Evolutionary conservation across 2,888 invertebrate species (phyloP).

Genomic region (Metalampra italica): DNA sequence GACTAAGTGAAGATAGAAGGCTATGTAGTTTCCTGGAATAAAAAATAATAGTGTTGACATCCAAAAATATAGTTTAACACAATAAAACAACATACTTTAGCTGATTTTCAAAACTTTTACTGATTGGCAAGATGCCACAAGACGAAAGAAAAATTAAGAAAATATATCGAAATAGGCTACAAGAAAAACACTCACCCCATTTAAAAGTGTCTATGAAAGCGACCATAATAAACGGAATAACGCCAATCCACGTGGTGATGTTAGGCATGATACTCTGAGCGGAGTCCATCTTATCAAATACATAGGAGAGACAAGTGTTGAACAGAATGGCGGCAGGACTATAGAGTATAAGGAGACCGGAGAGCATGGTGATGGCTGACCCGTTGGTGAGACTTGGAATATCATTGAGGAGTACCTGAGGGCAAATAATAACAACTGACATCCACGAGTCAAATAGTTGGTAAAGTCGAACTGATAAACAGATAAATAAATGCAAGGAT

Average conservation of each 20-base stretch:
- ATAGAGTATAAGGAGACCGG: conserved; percentile 82
- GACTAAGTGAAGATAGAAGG: conserved; percentile 83
- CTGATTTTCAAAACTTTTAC: too few relatives aligned
- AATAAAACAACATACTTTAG: too few relatives aligned
- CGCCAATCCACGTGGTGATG: conserved; percentile 85
- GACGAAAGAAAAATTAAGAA: too few relatives aligned
- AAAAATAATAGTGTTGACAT: neutral
- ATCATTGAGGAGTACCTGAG: conserved; percentile 82
- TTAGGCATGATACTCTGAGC: conserved; percentile 89
- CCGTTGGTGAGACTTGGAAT: conserved; percentile 84
- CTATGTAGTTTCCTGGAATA: conserved; percentile 81
- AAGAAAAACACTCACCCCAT: conserved; percentile 75
- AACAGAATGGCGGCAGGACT: conserved; percentile 87
- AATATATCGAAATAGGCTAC: too few relatives aligned
- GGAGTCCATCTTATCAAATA: conserved; percentile 90
- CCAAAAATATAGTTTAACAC: too few relatives aligned
- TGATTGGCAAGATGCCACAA: too few relatives aligned
- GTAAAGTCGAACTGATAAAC: neutral
- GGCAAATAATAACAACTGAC: neutral
- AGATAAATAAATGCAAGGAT: too few relatives aligned
- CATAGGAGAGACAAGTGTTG: conserved; percentile 86
- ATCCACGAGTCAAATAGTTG: neutral
- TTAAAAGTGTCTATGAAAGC: conserved; percentile 84
- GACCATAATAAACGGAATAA: conserved; percentile 86
- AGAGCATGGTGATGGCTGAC: conserved; percentile 83